A percentile compares a stretch with the other conserved stretches of the same genome.
Evolutionary conservation across 2,113 vertebrate genomes (phyloP).

Genomic region (Heterochromis multidens): DNA sequence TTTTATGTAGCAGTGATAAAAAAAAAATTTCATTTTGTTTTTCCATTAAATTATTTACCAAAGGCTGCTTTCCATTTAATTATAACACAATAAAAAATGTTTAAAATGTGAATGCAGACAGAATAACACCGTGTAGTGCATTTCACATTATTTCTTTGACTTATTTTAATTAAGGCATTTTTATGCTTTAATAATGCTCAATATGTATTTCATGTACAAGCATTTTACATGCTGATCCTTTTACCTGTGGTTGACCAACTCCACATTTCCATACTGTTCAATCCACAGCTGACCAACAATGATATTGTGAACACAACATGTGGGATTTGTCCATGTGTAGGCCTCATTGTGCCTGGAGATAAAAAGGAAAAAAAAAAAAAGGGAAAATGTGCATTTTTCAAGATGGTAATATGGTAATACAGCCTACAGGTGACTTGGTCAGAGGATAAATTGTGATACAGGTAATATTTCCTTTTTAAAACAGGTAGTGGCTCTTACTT

Average conservation of each 20-base stretch:
- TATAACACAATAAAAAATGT: background rate
- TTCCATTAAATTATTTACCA: background rate
- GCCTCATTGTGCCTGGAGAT: slow-evolving; percentile 85
- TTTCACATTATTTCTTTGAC: background rate
- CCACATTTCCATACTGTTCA: slow-evolving; percentile 94
- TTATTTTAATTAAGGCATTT: background rate
- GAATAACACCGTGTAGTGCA: background rate
- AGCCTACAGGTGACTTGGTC: too few relatives aligned
- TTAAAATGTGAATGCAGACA: background rate
- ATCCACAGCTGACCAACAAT: slow-evolving; percentile 99
- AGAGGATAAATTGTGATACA: background rate
- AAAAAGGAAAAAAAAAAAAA: background rate
- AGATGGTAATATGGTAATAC: background rate
- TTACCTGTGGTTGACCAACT: slow-evolving; percentile 95
- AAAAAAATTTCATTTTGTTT: background rate
- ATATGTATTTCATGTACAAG: background rate
- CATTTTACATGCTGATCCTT: background rate
- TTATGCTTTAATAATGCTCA: background rate
- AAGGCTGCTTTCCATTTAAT: background rate
- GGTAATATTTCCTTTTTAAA: background rate
- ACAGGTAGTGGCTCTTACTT: slow-evolving; percentile 78
- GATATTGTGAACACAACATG: slow-evolving; percentile 97
- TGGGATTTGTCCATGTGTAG: slow-evolving; percentile 98
- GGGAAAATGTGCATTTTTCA: background rate
- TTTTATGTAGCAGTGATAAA: background rate